Conservation (phyloP, 2,113 vertebrate genomes). For the Meles meles region DNA sequence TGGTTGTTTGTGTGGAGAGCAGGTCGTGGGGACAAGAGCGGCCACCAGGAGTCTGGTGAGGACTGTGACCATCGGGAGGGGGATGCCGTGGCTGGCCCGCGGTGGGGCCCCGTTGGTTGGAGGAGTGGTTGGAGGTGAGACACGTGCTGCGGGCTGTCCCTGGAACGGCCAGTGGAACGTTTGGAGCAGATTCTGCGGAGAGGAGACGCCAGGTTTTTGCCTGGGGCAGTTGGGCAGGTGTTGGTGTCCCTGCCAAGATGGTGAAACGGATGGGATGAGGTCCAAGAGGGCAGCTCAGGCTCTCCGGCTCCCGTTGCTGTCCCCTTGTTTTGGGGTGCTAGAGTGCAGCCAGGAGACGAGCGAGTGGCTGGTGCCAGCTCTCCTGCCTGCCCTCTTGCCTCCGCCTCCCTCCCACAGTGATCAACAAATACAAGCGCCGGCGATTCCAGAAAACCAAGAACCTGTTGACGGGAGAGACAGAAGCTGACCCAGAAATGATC, state of each 20-base stretch:
- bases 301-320: fast-evolving
- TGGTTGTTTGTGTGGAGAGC: neutral
- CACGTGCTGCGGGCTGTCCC: fast-evolving
- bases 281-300: neutral
- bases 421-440: conserved; percentile 95
- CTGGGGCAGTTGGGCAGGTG: neutral
- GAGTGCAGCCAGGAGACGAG: fast-evolving
- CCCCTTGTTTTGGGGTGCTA: fast-evolving
- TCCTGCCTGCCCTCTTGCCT: neutral
- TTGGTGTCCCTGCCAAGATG: fast-evolving
- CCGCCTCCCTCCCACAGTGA: conserved; percentile 81
- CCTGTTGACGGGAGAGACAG: conserved; percentile 93
- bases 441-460: conserved; percentile 97
- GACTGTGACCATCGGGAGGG: neutral
- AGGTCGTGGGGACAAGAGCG: neutral
- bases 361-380: neutral
- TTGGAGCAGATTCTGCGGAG: too few relatives aligned
- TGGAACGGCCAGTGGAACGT: fast-evolving
- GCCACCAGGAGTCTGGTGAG: neutral
- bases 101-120: neutral
- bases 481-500: conserved; percentile 95
- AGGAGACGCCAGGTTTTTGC: too few relatives aligned
- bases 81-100: fast-evolving
- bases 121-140: neutral
- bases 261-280: fast-evolving